Evolutionary conservation across 2,888 invertebrate genomes (phyloP), one percentile per base, ranked within the genome.

Genomic region (Noctua janthina): DNA sequence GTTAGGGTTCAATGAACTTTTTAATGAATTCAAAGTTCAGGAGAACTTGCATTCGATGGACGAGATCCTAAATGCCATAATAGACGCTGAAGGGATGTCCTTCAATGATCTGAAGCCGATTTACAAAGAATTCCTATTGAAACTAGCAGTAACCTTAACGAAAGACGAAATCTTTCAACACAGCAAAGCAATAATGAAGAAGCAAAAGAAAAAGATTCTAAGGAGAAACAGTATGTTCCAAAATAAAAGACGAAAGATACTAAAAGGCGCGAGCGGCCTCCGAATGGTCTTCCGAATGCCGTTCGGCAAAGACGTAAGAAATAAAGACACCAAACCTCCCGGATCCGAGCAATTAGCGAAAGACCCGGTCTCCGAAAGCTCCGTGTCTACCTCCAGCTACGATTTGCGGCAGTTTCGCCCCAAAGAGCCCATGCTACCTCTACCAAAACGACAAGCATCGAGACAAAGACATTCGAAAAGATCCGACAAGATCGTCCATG

Each of bases 41-140:
- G 99, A 99, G 96, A 99, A 99, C 91, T 97, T 99, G 75, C 98
- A 98, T 93, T 99, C 98, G 79, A 98, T 99, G 95, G 99, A 99
- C 93, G 99, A 99, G 91, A 99, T 99, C 90, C 97, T 99, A 74
- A 98, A 98, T 91, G 98, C 98, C 92, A 99, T 99, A 93, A 98
- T 99, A 90, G 98, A 99, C 94, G 98, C 99, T 59, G 98, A 99
- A 94, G 99, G 99, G 82, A 99, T 99, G 99, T 99, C 99, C 78
- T 99, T 99, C 94, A 99, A 99, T 96, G 99, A 99, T 92, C 97
- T 99, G 83, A 99, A 99, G 94, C 99, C 99, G 68, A 98, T 99
- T 85, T 99, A 99, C 93, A 99, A 99, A 94, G 99, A 99, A 95
- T 98, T 99, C 92, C 96, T 99, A 72, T 95, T 99, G 62, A 99